Percentiles rank a stretch among this genome's conserved stretches.
Evolutionary conservation across 2,113 vertebrate genomes (phyloP).

Genomic region (Actinemys pallida): DNA sequence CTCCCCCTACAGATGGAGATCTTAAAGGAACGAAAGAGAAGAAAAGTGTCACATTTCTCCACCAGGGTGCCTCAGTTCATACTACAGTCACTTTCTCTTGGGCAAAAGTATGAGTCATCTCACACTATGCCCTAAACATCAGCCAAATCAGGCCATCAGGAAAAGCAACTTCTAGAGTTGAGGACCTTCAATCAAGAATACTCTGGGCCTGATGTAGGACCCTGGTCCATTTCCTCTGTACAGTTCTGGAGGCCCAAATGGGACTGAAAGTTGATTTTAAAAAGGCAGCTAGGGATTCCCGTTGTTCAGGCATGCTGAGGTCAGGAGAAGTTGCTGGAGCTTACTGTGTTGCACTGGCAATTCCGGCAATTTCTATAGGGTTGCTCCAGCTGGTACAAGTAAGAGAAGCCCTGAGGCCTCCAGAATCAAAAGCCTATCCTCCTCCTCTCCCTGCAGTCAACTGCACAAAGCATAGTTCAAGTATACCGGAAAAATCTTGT

Average conservation of each 20-base stretch:
- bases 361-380: not conserved
- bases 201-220: not conserved
- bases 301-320: not conserved
- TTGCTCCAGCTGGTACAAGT: constrained; percentile 22
- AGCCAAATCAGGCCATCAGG: not conserved
- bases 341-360: not conserved
- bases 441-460: too few species aligned
- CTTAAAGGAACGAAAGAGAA: not conserved
- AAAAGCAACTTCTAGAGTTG: too few species aligned
- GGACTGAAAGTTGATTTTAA: too few species aligned
- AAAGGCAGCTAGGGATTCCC: not conserved
- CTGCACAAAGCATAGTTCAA: too few species aligned
- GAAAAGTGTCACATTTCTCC: not conserved
- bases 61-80: not conserved
- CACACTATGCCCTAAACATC: not conserved
- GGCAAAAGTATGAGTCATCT: not conserved
- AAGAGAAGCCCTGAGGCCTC: too few species aligned
- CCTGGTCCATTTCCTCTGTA: too few species aligned
- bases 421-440: too few species aligned
- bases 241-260: too few species aligned
- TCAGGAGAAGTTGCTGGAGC: constrained; percentile 37
- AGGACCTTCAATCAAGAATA: not conserved
- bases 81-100: not conserved
- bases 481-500: too few species aligned
- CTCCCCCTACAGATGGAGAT: not conserved